Base-by-base conservation (phyloP, 2,113 vertebrate species). In the Poeciliopsis occidentalis region DNA sequence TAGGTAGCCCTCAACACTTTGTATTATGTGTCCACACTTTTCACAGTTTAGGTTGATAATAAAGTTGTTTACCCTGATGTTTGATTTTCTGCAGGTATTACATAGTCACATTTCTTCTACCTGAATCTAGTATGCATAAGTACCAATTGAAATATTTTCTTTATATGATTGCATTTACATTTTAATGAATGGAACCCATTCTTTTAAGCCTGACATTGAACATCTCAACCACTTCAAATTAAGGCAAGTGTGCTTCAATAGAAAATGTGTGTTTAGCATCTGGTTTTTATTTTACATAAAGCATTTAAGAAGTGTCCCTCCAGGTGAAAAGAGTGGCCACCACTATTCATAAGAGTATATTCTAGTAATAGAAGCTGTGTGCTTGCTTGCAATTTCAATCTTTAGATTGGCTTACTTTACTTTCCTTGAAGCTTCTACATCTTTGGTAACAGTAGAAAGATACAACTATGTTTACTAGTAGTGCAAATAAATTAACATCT, bases 301-400 rank as follows among this genome's bases (percentile, higher is more conserved):
- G 1, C 73, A 29, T 76, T 17, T 29, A 17, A 13, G 5, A n/a
- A 7, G 62, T 3, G 8, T 7, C 64, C 13, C 8, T 64, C 7
- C 70, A 17, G 57, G 29, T 69, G 37, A 44, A 37, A 41, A 34
- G n/a, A 81, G 64, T 30, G 29, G 24, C 1, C 24, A 15, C 27
- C 15, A 2, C 13, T 64, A 41, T 62, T 8, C 24, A 31, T 19
- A 27, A 60, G 57, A 7, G 1, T 13, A 29, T 34, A 37, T 57
- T 19, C 13, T 29, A 12, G 61, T 70, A 73, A 80, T 51, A 31
- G 19, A 17, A 26, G 19, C 37, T 31, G 2, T 67, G n/a, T 62
- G 34, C 57, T 67, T 65, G 32, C 1, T 1, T 78, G 67, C 67
- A 76, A 78, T 27, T 74, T 31, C 22, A 1, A 8, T 47, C 32